These are phyloP conservation scores for Ornithorhynchus anatinus DNA, from an alignment of 2,113 vertebrate genomes.

Conservation along the genomic window DNA sequence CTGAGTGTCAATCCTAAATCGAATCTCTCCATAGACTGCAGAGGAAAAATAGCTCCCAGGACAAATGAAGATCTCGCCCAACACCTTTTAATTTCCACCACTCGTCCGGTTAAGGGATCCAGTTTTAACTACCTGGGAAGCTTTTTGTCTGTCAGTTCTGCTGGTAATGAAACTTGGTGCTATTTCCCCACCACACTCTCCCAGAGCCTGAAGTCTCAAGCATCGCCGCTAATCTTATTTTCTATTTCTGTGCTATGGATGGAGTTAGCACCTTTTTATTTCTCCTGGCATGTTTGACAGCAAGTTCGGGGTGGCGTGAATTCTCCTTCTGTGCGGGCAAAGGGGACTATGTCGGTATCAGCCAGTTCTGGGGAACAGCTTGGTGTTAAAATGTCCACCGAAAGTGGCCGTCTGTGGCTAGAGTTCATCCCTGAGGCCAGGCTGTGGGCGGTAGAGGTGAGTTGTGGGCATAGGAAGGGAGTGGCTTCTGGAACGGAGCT, in stretches of 20 bases:
- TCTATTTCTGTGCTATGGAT: constrained; percentile 44
- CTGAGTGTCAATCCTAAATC: too few relatives aligned
- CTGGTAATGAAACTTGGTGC: constrained; percentile 32
- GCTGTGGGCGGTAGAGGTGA: background rate
- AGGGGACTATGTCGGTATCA: constrained; percentile 17
- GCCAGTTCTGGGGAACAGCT: too few relatives aligned
- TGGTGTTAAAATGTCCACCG: too few relatives aligned
- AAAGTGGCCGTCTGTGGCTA: too few relatives aligned
- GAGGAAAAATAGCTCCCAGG: constrained; percentile 30
- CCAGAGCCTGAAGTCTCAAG: constrained; percentile 23
- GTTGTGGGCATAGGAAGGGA: too few relatives aligned
- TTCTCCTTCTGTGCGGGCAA: constrained; percentile 52
- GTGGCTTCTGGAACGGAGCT: too few relatives aligned
- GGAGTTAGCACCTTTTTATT: constrained; percentile 56
- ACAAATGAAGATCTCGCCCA: constrained; percentile 43
- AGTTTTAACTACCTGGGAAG: constrained; percentile 44
- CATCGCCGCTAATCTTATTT: constrained; percentile 53
- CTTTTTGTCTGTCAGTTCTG: constrained; percentile 40
- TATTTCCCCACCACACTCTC: background rate
- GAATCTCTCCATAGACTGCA: constrained; percentile 36
- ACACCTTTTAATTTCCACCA: constrained; percentile 43
- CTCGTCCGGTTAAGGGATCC: constrained; percentile 13
- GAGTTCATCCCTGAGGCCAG: background rate
- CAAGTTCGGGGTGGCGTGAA: constrained; percentile 51
- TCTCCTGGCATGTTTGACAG: constrained; percentile 52